These are phyloP conservation scores for Heliothis subflexa DNA, from an alignment of 1,140 invertebrate genomes.

Conservation along the genomic window DNA sequence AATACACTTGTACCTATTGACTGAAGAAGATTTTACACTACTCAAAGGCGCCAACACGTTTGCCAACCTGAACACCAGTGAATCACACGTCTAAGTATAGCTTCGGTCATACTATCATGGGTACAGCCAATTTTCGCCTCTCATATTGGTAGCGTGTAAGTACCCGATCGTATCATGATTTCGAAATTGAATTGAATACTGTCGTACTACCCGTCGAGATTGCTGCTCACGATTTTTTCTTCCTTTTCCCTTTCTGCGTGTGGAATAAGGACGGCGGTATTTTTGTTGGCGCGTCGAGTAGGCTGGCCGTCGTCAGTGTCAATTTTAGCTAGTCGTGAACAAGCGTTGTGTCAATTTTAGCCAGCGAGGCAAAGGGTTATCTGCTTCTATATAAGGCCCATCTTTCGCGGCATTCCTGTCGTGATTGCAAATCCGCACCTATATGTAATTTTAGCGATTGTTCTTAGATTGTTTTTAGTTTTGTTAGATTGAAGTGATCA, in stretches of 20 bases:
- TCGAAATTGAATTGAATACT: conserved; percentile 75
- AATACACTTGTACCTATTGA: too few species aligned
- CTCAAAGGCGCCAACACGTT: neutral
- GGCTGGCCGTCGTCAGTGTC: conserved; percentile 46
- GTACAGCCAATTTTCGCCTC: conserved; percentile 70
- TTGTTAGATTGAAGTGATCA: conserved; percentile 7
- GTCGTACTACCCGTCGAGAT: conserved; percentile 51
- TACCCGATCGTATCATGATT: conserved; percentile 67
- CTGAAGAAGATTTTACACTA: neutral
- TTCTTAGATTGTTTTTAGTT: conserved; percentile 60
- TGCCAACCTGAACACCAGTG: conserved; percentile 38
- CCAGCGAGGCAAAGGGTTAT: conserved; percentile 50
- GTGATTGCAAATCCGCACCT: conserved; percentile 59
- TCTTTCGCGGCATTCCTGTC: conserved; percentile 69
- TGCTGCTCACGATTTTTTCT: conserved; percentile 18
- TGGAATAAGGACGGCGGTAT: conserved; percentile 42
- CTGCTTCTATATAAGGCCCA: conserved; percentile 61
- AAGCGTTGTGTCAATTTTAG: conserved; percentile 67
- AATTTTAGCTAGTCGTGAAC: conserved; percentile 62
- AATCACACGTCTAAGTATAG: conserved; percentile 58
- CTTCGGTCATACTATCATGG: conserved; percentile 56
- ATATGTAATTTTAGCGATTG: conserved; percentile 68
- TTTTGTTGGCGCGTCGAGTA: conserved; percentile 10
- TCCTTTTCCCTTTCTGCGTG: conserved; percentile 43
- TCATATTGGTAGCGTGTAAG: conserved; percentile 76